Evolutionary conservation across 2,888 invertebrate genomes (phyloP), one percentile per base, ranked within the genome.

Genomic region (Lymantria monacha): DNA sequence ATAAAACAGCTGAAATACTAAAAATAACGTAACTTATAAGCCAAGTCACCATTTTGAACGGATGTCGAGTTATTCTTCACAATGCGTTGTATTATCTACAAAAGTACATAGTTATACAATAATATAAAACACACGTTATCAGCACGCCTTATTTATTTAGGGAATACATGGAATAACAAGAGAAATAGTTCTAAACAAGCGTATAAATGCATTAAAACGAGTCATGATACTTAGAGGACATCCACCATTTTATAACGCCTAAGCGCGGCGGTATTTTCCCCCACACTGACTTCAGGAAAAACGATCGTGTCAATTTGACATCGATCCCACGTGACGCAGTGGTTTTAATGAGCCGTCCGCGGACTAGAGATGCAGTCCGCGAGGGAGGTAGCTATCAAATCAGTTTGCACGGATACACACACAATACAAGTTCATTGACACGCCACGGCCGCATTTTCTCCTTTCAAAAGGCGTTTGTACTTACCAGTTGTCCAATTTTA

Each of bases 401-500:
- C 91, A 92, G 89, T 91, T 91, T 91, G 91, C 91, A 92, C 91
- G 91, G 91, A 90, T 90, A 91, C 90, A 91, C 91, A 91, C 91
- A 90, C 91, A 91, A 91, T 91, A 91, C 91, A 91, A 91, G 91
- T 91, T 92, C 91, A 92, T 91, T 92, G 92, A 92, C 92, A 91
- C 91, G 91, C 90, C 91, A 91, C 91, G 91, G 91, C 91, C 91
- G 91, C 91, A 89, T 91, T 91, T 91, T 91, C 91, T 90, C 90
- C 87, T 87, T 84, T 76, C 81, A 84, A 89, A 33, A 88, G 85
- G 83, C 85, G 87, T 87, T 84, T 76, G 77, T 81, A 95, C 96
- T 96, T 93, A 97, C 98, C 98, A 98, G 87, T 97, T 96, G 93
- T 98, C 98, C 92, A 98, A 93, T 92, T 97, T 97, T 89, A 98